Conservation (phyloP, 2,888 invertebrate genomes). For the Mayetiola destructor region DNA sequence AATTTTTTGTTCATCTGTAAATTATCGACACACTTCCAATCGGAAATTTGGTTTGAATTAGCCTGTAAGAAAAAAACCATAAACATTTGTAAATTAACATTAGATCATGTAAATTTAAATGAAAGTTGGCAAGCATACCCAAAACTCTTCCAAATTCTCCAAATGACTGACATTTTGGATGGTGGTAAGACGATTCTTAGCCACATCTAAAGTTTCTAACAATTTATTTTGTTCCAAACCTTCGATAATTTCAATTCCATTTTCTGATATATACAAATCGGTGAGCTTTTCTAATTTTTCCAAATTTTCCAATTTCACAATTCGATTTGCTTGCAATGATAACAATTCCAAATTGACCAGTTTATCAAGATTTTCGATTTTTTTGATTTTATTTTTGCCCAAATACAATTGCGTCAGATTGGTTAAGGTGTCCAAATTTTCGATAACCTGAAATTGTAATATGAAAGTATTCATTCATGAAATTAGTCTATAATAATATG, state of each 20-base stretch:
- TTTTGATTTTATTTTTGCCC: conserved; percentile 88
- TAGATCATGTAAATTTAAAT: background rate
- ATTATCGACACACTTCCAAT: conserved; percentile 71
- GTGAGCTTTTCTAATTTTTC: conserved; percentile 56
- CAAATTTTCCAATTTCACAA: conserved; percentile 75
- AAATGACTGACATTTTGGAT: conserved; percentile 70
- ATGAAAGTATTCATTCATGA: background rate
- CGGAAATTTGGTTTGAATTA: conserved; percentile 75
- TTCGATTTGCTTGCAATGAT: conserved; percentile 81
- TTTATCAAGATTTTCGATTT: conserved; percentile 66
- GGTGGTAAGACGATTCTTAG: conserved; percentile 66
- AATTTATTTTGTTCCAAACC: conserved; percentile 52
- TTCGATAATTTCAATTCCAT: conserved; percentile 70
- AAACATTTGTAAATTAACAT: conserved; percentile 5
- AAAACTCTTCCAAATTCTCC: conserved; percentile 74
- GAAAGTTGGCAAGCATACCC: conserved; percentile 50
- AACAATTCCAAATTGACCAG: conserved; percentile 61
- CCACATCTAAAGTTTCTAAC: conserved; percentile 78
- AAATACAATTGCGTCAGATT: conserved; percentile 67
- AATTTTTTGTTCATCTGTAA: conserved; percentile 53
- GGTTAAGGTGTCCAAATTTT: conserved; percentile 63
- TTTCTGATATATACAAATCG: conserved; percentile 86
- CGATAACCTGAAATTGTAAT: conserved; percentile 50
- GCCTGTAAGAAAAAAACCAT: conserved; percentile 47
- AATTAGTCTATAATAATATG: background rate